Evolutionary conservation across 2,797 vertebrate genomes (phyloP).

Genomic region (Craterocephalus amniculus): DNA sequence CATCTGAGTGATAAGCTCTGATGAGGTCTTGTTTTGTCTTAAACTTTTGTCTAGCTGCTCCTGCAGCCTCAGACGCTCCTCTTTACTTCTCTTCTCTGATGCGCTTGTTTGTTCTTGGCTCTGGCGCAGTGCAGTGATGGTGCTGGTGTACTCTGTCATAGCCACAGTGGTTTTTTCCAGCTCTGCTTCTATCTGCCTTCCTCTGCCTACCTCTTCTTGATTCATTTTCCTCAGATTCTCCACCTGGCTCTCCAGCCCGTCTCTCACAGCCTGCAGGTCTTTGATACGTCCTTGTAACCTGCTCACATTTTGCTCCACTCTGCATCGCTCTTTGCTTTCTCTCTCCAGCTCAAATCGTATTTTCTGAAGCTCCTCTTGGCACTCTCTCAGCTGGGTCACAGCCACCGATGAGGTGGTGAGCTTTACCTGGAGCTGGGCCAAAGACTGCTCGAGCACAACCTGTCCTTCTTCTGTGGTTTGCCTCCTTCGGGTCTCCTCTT

Average conservation of each 20-base stretch:
- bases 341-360: conserved; percentile 87
- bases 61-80: conserved; percentile 85
- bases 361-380: conserved; percentile 86
- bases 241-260: conserved; percentile 88
- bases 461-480: conserved; percentile 87
- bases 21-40: conserved; percentile 85
- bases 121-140: conserved; percentile 86
- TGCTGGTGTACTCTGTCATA: conserved; percentile 85
- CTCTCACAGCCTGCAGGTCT: conserved; percentile 88
- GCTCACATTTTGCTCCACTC: conserved; percentile 86
- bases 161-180: conserved; percentile 84
- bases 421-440: conserved; percentile 87
- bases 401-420: conserved; percentile 81
- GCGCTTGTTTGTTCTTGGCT: conserved; percentile 87
- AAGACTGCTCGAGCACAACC: conserved; percentile 83
- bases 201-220: conserved; percentile 87
- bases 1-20: conserved; percentile 78
- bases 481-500: conserved; percentile 88
- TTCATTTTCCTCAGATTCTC: conserved; percentile 82
- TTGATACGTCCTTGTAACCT: conserved; percentile 88
- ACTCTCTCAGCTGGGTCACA: conserved; percentile 82
- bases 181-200: conserved; percentile 87
- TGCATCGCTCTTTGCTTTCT: conserved; percentile 83
- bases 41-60: conserved; percentile 87
- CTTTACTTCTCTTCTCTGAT: conserved; percentile 84